These are phyloP conservation scores for Odontomyia ornata DNA, from an alignment of 2,888 invertebrate species.

Conservation along the genomic window DNA sequence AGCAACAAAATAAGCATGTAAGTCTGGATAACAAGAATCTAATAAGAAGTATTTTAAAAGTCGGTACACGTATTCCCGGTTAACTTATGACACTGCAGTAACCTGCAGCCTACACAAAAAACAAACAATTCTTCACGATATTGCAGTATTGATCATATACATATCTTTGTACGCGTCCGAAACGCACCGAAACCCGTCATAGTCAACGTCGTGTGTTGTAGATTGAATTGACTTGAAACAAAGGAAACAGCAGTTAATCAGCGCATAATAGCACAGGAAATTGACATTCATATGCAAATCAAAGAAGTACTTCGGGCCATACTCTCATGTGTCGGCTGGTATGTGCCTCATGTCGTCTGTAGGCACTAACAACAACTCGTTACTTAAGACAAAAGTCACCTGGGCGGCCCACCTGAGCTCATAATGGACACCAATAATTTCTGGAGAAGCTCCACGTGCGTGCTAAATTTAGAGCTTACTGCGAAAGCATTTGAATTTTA, in stretches of 20 bases:
- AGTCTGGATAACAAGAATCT: not conserved
- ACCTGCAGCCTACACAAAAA: not conserved
- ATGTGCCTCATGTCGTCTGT: not conserved
- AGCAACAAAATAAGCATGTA: not conserved
- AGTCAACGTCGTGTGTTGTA: not conserved
- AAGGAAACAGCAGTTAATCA: constrained; percentile 49
- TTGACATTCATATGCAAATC: constrained; percentile 49
- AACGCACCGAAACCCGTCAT: not conserved
- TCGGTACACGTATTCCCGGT: constrained; percentile 26
- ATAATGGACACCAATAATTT: not conserved
- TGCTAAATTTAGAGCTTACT: not conserved
- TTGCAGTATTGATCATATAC: not conserved
- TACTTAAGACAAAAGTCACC: not conserved
- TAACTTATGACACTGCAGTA: not conserved
- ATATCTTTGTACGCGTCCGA: not conserved
- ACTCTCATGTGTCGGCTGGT: not conserved
- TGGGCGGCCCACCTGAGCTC: constrained; percentile 8
- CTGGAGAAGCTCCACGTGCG: not conserved
- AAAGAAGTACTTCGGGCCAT: constrained; percentile 11
- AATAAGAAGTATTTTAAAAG: not conserved
- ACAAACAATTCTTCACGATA: constrained; percentile 1
- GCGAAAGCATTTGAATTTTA: not conserved
- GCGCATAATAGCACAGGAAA: constrained; percentile 48
- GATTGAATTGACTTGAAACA: constrained; percentile 34
- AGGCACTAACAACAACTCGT: not conserved